Conservation (phyloP, 2,797 vertebrate genomes). For the Epinephelus malabaricus region DNA sequence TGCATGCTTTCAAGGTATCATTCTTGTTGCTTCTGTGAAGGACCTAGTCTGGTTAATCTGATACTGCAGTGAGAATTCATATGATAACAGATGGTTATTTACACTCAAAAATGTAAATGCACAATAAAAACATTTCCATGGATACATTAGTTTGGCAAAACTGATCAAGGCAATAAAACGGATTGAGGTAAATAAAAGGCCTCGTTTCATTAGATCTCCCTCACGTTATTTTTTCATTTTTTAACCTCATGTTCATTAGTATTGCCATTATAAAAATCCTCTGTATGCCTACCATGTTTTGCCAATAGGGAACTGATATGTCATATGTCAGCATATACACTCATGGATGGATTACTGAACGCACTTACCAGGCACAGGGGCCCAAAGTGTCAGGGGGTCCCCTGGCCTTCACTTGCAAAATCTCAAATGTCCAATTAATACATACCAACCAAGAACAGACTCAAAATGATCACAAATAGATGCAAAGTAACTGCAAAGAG, state of each 20-base stretch:
- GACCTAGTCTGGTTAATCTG: conserved; percentile 1
- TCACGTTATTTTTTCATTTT: conserved; percentile 6
- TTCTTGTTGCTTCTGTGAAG: conserved; percentile 17
- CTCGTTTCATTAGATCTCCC: conserved; percentile 17
- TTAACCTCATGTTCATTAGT: conserved; percentile 1
- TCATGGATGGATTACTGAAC: too few species aligned
- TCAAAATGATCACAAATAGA: too few species aligned
- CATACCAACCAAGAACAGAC: too few species aligned
- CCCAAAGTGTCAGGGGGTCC: too few species aligned
- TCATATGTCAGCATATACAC: not conserved
- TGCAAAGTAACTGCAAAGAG: too few species aligned
- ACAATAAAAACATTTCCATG: conserved; percentile 11
- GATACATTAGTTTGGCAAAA: conserved; percentile 37
- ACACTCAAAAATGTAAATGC: not conserved
- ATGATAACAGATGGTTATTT: conserved; percentile 9
- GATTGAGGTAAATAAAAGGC: conserved; percentile 15
- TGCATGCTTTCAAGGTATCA: conserved; percentile 32
- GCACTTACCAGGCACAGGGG: too few species aligned
- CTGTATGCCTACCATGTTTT: not conserved
- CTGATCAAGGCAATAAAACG: conserved; percentile 30
- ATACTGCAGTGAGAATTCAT: conserved; percentile 21
- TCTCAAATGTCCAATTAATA: too few species aligned
- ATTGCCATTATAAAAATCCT: not conserved
- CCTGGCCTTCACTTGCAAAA: too few species aligned
- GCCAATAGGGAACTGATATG: not conserved